Evolutionary conservation across 2,797 vertebrate species (phyloP).

Genomic region (Diceros bicornis): DNA sequence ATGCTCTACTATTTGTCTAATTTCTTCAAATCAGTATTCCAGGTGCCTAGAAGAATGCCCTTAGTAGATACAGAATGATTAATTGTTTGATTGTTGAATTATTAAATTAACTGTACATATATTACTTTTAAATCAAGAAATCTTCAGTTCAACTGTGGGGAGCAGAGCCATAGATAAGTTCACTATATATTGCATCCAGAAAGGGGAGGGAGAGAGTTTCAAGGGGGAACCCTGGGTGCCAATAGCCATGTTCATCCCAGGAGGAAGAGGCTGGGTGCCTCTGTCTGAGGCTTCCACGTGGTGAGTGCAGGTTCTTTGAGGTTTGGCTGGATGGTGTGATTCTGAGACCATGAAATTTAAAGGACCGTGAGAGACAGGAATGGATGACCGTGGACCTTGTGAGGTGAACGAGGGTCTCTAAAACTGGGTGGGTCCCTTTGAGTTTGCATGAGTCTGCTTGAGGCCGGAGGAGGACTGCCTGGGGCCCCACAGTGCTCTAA

Average conservation of each 20-base stretch:
- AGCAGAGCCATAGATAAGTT: neutral
- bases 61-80: neutral
- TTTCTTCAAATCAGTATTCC: neutral
- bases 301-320: neutral
- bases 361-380: neutral
- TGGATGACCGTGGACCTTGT: neutral
- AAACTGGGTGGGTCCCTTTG: neutral
- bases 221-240: neutral
- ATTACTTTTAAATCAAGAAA: constrained; percentile 15
- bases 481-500: neutral
- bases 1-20: neutral
- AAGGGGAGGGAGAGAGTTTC: neutral
- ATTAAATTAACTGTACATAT: neutral
- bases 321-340: too few species aligned
- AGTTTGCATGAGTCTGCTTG: neutral
- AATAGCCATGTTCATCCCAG: neutral
- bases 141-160: neutral
- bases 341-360: neutral
- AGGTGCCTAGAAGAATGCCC: neutral
- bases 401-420: neutral
- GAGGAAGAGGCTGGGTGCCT: neutral
- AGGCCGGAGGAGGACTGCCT: neutral
- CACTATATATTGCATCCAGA: neutral
- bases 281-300: neutral
- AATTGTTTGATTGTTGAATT: neutral